Conservation (phyloP, 2,797 vertebrate species). For the Notolepis coatsorum region DNA sequence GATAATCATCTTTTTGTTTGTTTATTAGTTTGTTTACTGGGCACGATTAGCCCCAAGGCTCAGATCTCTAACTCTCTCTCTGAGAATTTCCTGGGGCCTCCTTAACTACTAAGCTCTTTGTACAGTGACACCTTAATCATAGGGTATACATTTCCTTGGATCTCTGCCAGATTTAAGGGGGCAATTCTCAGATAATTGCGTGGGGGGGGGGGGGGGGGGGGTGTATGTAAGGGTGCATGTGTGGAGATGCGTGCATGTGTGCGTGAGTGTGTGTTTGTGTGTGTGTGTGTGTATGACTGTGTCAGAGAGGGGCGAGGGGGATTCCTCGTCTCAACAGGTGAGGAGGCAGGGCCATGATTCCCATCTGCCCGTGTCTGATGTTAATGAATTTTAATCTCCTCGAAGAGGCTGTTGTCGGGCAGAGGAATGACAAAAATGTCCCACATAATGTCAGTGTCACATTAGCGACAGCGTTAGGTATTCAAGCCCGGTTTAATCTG, state of each 20-base stretch:
- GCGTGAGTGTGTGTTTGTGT: no score
- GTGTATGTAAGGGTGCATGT: no score
- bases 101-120: slow-evolving; percentile 51
- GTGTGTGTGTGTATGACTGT: no score
- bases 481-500: slow-evolving; percentile 21
- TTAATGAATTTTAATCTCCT: slow-evolving; percentile 69
- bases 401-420: slow-evolving; percentile 53
- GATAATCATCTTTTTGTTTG: no score
- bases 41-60: slow-evolving; percentile 18
- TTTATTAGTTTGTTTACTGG: slow-evolving; percentile 35
- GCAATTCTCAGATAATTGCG: slow-evolving; percentile 34
- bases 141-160: slow-evolving; percentile 72
- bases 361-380: slow-evolving; percentile 75
- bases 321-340: slow-evolving; percentile 37
- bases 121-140: slow-evolving; percentile 82
- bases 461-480: slow-evolving; percentile 17
- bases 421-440: slow-evolving; percentile 69
- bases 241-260: background rate
- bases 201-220: no score
- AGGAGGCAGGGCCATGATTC: slow-evolving; percentile 41
- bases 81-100: slow-evolving; percentile 34
- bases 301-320: slow-evolving; percentile 62
- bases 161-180: slow-evolving; percentile 64
- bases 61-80: slow-evolving; percentile 15
- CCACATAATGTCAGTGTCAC: slow-evolving; percentile 18